phyloP scores from a whole-genome alignment of 2,888 invertebrate species.

The Gasteruption jaculator region DNA sequence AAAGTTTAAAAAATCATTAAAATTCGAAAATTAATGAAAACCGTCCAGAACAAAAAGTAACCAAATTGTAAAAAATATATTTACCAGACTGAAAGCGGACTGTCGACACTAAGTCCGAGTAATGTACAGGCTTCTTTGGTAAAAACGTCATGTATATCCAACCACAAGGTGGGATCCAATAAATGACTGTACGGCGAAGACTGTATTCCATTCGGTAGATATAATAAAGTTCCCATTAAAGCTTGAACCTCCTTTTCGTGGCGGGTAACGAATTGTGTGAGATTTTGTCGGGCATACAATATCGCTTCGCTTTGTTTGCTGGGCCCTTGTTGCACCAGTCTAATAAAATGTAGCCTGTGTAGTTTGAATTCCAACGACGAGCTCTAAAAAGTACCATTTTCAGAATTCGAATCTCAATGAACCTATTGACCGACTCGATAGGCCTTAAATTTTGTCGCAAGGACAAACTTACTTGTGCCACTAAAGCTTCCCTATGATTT shows the following conservation, averaged over 20 bases:
- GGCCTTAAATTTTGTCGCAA: background rate
- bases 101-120: constrained; percentile 83
- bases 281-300: constrained; percentile 77
- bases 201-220: constrained; percentile 71
- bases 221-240: constrained; percentile 81
- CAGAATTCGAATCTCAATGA: constrained; percentile 1
- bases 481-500: constrained; percentile 68
- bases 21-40: background rate
- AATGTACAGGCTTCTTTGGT: constrained; percentile 88
- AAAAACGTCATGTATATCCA: constrained; percentile 79
- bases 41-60: constrained; percentile 4
- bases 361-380: constrained; percentile 76
- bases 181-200: constrained; percentile 76
- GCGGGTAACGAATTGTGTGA: constrained; percentile 73
- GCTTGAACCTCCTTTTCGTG: constrained; percentile 81
- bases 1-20: constrained; percentile 11
- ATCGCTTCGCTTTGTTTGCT: constrained; percentile 79
- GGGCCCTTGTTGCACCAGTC: constrained; percentile 63
- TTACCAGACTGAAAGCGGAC: constrained; percentile 83
- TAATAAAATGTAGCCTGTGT: constrained; percentile 76
- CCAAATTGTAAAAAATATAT: constrained; percentile 20
- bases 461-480: constrained; percentile 54
- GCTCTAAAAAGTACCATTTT: constrained; percentile 47
- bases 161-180: constrained; percentile 73
- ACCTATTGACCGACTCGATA: background rate